These are phyloP conservation scores for Dendrocincla tyrannina DNA, from an alignment of 2,797 vertebrate species.

Conservation along the genomic window DNA sequence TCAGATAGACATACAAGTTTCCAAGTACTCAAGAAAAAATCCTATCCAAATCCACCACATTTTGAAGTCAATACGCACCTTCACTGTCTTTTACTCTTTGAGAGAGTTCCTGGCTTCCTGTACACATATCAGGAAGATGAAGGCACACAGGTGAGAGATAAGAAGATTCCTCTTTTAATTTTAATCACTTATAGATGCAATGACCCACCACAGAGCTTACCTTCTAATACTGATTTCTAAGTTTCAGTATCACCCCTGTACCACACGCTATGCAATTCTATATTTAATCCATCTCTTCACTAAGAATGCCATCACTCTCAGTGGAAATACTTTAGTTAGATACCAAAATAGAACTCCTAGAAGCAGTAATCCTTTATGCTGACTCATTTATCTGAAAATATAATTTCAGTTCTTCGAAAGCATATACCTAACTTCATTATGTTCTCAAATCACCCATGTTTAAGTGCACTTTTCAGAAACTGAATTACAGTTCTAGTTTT, in stretches of 20 bases:
- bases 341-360: constrained; percentile 56
- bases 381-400: constrained; percentile 46
- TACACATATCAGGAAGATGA: neutral
- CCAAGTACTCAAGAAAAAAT: neutral
- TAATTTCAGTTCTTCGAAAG: constrained; percentile 47
- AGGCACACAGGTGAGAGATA: neutral
- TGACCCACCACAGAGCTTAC: neutral
- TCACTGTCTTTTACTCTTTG: neutral
- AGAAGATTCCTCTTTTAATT: neutral
- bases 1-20: neutral
- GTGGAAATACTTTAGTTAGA: constrained; percentile 8
- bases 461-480: neutral
- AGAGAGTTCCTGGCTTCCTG: neutral
- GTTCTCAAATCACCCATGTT: neutral
- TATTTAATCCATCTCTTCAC: constrained; percentile 44
- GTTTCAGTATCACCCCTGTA: neutral
- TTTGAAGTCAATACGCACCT: neutral
- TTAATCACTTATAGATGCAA: neutral
- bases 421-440: neutral
- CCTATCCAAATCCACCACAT: neutral
- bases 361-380: constrained; percentile 35
- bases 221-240: neutral
- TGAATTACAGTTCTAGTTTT: neutral
- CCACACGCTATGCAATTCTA: neutral
- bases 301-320: neutral